A percentile compares a stretch with the other conserved stretches of the same genome.
These are phyloP conservation scores for Campylomormyrus numenius DNA, from an alignment of 2,113 vertebrate species.

Conservation along the genomic window DNA sequence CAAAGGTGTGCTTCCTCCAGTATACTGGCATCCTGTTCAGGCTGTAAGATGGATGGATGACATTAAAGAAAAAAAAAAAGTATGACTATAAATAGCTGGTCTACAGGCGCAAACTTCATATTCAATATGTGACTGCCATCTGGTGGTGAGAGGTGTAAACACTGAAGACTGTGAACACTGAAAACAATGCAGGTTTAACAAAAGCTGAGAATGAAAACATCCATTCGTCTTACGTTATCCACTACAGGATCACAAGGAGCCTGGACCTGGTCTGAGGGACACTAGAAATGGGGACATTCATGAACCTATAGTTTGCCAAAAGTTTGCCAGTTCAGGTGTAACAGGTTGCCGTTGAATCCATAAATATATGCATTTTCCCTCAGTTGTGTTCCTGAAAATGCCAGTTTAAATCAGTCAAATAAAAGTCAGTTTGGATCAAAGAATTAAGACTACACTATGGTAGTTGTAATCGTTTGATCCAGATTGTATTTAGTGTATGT, in stretches of 20 bases:
- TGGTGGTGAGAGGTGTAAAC: neutral
- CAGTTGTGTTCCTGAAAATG: neutral
- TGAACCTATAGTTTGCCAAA: neutral
- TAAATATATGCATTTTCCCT: neutral
- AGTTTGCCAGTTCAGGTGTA: neutral
- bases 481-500: neutral
- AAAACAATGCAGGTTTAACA: neutral
- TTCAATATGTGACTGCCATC: conserved; percentile 7
- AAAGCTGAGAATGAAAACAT: neutral
- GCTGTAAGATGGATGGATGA: neutral
- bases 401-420: neutral
- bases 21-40: neutral
- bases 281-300: neutral
- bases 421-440: neutral
- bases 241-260: neutral
- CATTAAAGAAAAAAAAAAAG: neutral
- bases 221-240: neutral
- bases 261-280: neutral
- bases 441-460: neutral
- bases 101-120: neutral
- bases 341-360: neutral
- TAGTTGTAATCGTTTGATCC: neutral
- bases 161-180: neutral
- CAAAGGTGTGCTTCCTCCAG: neutral
- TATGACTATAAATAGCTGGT: neutral